phyloP scores from a whole-genome alignment of 2,113 vertebrate genomes.

The Rallus limicola region DNA sequence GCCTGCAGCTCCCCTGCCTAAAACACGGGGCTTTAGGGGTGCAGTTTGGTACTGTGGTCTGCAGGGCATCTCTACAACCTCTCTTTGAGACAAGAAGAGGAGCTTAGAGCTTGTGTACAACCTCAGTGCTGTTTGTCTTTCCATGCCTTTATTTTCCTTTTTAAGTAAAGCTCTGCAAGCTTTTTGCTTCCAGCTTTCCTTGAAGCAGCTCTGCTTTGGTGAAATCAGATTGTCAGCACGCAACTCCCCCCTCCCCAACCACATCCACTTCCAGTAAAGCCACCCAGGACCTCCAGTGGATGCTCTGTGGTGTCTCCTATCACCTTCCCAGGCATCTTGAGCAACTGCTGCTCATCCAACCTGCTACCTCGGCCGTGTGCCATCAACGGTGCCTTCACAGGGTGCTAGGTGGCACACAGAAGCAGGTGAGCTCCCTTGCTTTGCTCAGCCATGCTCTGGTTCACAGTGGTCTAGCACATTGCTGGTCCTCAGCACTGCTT shows the following conservation, averaged over 20 bases:
- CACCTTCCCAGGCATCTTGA: background rate
- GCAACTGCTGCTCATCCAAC: background rate
- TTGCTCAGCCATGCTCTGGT: background rate
- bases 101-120: background rate
- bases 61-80: no score
- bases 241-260: rapidly evolving
- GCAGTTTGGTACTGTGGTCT: background rate
- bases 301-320: background rate
- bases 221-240: background rate
- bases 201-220: background rate
- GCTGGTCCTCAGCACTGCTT: background rate
- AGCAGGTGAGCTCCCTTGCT: background rate
- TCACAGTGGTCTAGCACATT: background rate
- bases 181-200: background rate
- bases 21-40: background rate
- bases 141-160: background rate
- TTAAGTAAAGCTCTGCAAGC: background rate
- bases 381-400: background rate
- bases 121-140: background rate
- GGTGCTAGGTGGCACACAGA: background rate
- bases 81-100: background rate
- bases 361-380: rapidly evolving
- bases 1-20: no score
- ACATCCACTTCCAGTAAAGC: background rate
- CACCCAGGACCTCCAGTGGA: background rate